Conservation (phyloP, 2,888 invertebrate genomes). For the Pristionchus entomophagus region DNA sequence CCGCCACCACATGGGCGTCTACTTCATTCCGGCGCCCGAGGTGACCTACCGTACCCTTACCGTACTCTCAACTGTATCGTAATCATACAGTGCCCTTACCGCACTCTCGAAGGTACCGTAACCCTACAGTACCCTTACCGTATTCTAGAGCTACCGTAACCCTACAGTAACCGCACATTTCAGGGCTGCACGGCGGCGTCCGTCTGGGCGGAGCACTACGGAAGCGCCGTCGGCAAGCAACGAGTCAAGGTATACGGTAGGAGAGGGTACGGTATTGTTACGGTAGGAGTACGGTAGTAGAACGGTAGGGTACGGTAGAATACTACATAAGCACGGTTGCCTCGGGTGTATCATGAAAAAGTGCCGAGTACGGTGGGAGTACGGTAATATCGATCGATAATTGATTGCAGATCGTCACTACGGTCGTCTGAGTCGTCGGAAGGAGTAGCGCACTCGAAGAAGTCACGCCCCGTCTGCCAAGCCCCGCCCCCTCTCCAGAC, state of each 20-base stretch:
- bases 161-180: neutral
- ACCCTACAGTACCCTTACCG: neutral
- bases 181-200: slow-evolving; percentile 58
- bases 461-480: neutral
- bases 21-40: slow-evolving; percentile 71
- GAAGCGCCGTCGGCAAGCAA: slow-evolving; percentile 68
- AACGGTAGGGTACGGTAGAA: neutral
- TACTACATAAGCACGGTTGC: too few relatives aligned
- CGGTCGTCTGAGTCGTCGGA: neutral
- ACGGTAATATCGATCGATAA: neutral
- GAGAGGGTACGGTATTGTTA: neutral
- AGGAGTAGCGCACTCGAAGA: too few relatives aligned
- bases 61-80: too few relatives aligned
- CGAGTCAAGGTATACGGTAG: slow-evolving; percentile 59
- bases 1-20: slow-evolving; percentile 69
- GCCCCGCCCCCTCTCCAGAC: neutral
- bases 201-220: slow-evolving; percentile 71
- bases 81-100: too few relatives aligned
- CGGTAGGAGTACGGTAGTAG: neutral
- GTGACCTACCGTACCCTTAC: neutral
- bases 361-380: neutral
- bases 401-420: slow-evolving; percentile 30
- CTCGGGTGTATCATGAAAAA: too few relatives aligned
- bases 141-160: neutral
- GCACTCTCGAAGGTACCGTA: too few relatives aligned